Conservation (phyloP, 2,888 invertebrate genomes). For the Drosophila antonietae region DNA sequence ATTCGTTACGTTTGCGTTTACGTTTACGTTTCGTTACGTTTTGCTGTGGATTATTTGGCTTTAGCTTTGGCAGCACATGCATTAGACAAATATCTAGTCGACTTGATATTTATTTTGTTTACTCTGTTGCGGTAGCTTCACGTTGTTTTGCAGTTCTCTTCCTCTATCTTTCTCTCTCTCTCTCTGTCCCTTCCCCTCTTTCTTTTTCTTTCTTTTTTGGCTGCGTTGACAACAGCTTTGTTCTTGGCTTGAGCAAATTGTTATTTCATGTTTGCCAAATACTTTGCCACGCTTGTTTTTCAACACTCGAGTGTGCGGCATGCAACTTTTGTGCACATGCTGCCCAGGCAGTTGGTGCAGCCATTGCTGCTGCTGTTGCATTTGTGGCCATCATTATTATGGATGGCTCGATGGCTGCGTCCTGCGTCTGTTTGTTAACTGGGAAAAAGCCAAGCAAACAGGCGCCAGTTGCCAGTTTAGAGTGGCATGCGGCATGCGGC, state of each 20-base stretch:
- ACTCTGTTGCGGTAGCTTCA: constrained; percentile 49
- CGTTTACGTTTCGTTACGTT: constrained; percentile 56
- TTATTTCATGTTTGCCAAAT: constrained; percentile 76
- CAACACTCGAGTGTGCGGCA: constrained; percentile 41
- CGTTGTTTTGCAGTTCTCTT: background rate
- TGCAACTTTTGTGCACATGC: constrained; percentile 56
- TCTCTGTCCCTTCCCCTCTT: no score
- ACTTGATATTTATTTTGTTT: constrained; percentile 69
- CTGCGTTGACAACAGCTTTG: constrained; percentile 64
- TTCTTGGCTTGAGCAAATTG: constrained; percentile 67
- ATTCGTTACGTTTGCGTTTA: constrained; percentile 57
- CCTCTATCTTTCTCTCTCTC: background rate
- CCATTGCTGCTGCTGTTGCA: constrained; percentile 18
- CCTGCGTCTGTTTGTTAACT: constrained; percentile 53
- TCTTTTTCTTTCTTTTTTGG: constrained; percentile 17
- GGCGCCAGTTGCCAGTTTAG: constrained; percentile 16
- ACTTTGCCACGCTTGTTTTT: constrained; percentile 72
- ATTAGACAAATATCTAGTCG: constrained; percentile 59
- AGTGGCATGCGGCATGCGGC: constrained; percentile 13
- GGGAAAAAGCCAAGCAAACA: constrained; percentile 56
- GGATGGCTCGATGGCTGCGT: constrained; percentile 44
- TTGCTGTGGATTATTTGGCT: constrained; percentile 57
- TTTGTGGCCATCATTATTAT: constrained; percentile 60
- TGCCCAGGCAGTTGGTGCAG: constrained; percentile 14
- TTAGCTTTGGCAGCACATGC: constrained; percentile 53